Evolutionary conservation across 2,797 vertebrate genomes (phyloP), one percentile per base, ranked within the genome.

Genomic region (Notolabrus celidotus): DNA sequence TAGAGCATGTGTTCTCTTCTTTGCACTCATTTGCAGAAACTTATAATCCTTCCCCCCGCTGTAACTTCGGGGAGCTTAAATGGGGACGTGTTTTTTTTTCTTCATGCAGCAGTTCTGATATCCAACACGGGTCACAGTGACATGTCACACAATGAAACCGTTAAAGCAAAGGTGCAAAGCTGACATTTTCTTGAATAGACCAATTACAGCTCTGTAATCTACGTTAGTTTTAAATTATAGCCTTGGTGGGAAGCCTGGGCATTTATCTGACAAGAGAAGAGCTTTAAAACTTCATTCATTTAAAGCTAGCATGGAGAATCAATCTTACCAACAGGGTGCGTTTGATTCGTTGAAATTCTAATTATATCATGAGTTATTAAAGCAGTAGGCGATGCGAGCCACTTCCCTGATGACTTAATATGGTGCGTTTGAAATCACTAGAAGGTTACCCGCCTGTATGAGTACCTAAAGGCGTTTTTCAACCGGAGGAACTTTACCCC

Each of bases 191-290:
- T 14, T 60, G 36, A 86, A 67, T 58, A 55, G 74, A 52, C 73
- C 83, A 86, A 82, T 89, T 87, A 84, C 56, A 58, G 66, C 2
- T 20, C 71, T 17, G 56, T 72, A 82, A 86, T 88, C 77, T 66
- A 46, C 66, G 69, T 79, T 71, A 59, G 66, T 29, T 17, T 70
- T 73, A 57, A 86, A 85, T 86, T 77, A 78, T 36, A 64, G 86
- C 52, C 61, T 49, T 31, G 67, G 60, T 22, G 0, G 39, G 36
- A 54, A 3, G 45, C 27, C n/a, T 15, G 67, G 49, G 67, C 27
- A 10, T 65, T 73, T 29, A 38, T 41, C 55, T 75, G 57, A 75
- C 65, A 74, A 19, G 52, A 27, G 15, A 51, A 29, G 67, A 70
- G 54, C 41, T 77, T 80, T 74, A 63, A n/a, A 1, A 71, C 62